Conservation (phyloP, 23 tunicate species). For the Clavelina lepadiformis region DNA sequence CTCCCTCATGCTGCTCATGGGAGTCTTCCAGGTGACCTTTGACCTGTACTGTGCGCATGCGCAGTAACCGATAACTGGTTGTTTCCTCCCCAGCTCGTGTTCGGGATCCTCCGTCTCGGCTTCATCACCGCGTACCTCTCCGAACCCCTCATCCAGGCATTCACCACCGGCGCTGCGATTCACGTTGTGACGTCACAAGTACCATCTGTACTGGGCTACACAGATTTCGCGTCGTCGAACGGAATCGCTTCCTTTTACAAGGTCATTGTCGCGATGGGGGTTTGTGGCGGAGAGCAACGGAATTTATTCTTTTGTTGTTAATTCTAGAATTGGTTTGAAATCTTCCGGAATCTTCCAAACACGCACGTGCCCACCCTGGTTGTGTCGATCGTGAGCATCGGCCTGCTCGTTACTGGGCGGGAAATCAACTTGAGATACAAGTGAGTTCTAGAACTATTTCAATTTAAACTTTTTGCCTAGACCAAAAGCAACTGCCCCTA, state of each 20-base stretch:
- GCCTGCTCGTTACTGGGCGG: constrained; percentile 56
- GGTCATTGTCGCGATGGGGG: no score
- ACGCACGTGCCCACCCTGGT: constrained; percentile 76
- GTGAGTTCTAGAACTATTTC: constrained; percentile 24
- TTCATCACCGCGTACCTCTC: constrained; percentile 88
- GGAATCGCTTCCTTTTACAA: constrained; percentile 33
- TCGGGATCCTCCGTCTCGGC: constrained; percentile 79
- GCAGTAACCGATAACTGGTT: neutral
- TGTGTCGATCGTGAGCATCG: constrained; percentile 76
- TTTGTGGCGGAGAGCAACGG: no score
- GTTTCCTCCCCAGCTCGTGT: constrained; percentile 28
- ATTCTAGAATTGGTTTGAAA: constrained; percentile 82
- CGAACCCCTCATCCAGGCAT: constrained; percentile 85
- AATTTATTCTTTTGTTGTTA: neutral
- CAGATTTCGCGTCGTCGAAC: constrained; percentile 15
- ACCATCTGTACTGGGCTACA: constrained; percentile 62
- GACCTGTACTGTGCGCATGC: neutral
- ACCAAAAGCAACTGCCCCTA: no score
- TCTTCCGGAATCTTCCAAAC: constrained; percentile 55
- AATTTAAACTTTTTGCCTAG: no score
- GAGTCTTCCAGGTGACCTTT: constrained; percentile 83
- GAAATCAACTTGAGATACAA: constrained; percentile 71
- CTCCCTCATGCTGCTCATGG: constrained; percentile 74
- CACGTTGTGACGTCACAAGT: constrained; percentile 88
- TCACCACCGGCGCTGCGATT: constrained; percentile 90